A percentile compares a stretch with the other conserved stretches of the same genome.
Evolutionary conservation across 2,113 vertebrate genomes (phyloP).

Genomic region (Gasterosteus aculeatus): DNA sequence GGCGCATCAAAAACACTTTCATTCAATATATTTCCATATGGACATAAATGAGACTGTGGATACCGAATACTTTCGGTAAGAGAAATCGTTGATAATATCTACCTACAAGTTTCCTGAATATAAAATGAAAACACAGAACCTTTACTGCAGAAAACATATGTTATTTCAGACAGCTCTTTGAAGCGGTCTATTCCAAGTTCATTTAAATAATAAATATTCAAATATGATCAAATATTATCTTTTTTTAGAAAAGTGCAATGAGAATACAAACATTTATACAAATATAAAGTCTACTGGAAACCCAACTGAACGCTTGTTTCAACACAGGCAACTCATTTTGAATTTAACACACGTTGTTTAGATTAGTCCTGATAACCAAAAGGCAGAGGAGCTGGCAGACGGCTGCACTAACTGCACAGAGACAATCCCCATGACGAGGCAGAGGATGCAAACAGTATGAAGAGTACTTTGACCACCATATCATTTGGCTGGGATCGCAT

Average conservation of each 20-base stretch:
- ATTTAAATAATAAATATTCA: neutral
- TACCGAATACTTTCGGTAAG: neutral
- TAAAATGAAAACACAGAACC: neutral
- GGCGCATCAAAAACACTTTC: neutral
- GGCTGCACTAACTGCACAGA: neutral
- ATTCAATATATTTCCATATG: conserved; percentile 1
- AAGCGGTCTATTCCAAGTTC: neutral
- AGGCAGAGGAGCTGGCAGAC: neutral
- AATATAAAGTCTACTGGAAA: conserved; percentile 12
- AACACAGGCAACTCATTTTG: conserved; percentile 4
- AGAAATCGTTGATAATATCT: neutral
- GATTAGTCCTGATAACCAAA: conserved; percentile 29
- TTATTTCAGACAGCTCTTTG: neutral
- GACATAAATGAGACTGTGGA: neutral
- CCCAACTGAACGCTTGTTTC: conserved; percentile 4
- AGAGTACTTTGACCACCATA: neutral
- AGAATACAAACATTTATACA: neutral
- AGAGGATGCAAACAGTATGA: neutral
- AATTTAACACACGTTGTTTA: conserved; percentile 8
- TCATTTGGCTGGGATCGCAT: neutral
- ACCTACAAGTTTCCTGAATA: neutral
- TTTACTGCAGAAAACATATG: conserved; percentile 11
- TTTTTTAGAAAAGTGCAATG: neutral
- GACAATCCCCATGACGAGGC: conserved; percentile 4
- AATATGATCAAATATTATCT: neutral